Conservation (phyloP, 2,113 vertebrate genomes). For the Penelope pileata region DNA sequence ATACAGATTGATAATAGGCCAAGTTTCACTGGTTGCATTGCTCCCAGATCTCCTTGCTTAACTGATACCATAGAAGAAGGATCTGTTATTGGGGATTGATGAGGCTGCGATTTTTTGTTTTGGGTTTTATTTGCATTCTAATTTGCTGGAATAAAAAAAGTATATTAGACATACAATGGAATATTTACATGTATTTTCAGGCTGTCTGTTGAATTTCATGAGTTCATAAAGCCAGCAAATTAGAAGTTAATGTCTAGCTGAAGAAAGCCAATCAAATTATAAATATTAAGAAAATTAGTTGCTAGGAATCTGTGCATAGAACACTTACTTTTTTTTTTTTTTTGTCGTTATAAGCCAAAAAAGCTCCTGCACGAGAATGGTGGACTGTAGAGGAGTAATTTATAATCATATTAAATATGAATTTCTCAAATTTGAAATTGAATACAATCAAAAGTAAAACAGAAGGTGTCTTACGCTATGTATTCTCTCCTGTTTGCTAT, state of each 20-base stretch:
- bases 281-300: neutral
- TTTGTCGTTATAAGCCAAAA: neutral
- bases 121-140: neutral
- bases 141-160: neutral
- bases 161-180: neutral
- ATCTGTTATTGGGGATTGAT: neutral
- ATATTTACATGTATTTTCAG: neutral
- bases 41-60: conserved; percentile 11
- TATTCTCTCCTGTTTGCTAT: neutral
- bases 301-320: neutral
- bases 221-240: neutral
- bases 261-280: neutral
- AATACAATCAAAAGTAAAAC: neutral
- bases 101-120: neutral
- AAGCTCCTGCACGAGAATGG: neutral
- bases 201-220: neutral
- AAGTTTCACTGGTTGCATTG: neutral
- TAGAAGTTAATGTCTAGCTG: neutral
- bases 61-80: neutral
- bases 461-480: neutral
- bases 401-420: neutral
- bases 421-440: neutral
- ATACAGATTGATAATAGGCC: neutral
- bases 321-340: neutral
- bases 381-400: neutral